Percentiles rank a stretch among this genome's conserved stretches.
Conservation (phyloP, 2,113 vertebrate species). For the Peromyscus maniculatus region DNA sequence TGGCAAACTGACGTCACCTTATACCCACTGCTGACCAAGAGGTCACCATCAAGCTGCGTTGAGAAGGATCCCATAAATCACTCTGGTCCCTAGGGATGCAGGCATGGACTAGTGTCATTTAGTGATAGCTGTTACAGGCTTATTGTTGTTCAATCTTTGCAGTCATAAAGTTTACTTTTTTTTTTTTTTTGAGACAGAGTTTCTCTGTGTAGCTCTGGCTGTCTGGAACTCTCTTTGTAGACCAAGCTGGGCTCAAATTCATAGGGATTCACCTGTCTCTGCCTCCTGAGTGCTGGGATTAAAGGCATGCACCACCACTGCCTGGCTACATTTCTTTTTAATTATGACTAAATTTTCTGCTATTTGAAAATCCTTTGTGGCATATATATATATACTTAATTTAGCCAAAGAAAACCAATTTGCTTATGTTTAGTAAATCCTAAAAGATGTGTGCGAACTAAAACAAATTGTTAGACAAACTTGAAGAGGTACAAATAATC, state of each 20-base stretch:
- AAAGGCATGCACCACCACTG: too few relatives aligned
- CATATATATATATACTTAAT: background rate
- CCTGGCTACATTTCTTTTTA: background rate
- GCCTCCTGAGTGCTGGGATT: too few relatives aligned
- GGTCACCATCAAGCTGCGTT: background rate
- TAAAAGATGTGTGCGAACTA: background rate
- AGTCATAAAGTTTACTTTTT: background rate
- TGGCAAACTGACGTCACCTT: background rate
- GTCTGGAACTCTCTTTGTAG: too few relatives aligned
- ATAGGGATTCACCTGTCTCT: too few relatives aligned
- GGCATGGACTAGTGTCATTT: background rate
- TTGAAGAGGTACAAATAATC: background rate
- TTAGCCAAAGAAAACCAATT: background rate
- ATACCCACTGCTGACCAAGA: background rate
- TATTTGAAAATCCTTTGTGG: background rate
- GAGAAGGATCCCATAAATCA: background rate
- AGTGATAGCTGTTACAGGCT: background rate
- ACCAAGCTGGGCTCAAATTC: too few relatives aligned
- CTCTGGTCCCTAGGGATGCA: background rate
- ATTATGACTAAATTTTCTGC: constrained; percentile 12
- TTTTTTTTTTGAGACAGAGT: background rate
- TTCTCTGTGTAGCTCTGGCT: too few relatives aligned
- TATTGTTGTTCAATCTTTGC: background rate
- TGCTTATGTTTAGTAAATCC: background rate
- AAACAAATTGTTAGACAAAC: background rate